phyloP scores from a whole-genome alignment of 2,797 vertebrate species.

The Sciurus vulgaris region DNA sequence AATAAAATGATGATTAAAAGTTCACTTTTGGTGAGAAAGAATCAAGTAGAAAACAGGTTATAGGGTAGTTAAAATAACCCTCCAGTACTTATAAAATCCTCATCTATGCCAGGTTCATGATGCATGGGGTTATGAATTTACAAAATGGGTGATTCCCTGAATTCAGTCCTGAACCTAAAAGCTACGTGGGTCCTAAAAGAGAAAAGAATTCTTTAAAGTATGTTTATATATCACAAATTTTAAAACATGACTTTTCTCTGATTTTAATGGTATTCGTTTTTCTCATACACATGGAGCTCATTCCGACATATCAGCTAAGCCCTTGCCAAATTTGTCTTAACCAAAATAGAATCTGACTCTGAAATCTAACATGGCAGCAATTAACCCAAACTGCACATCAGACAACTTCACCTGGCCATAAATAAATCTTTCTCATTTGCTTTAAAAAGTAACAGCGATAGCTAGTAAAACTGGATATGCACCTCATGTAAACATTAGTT shows the following conservation, averaged over 20 bases:
- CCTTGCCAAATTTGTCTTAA: neutral
- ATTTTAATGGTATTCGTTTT: neutral
- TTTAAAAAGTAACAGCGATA: constrained; percentile 61
- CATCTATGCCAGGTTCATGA: neutral
- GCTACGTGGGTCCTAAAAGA: constrained; percentile 10
- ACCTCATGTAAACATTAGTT: neutral
- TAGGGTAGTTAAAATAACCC: neutral
- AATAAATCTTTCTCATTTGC: constrained; percentile 66
- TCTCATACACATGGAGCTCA: neutral
- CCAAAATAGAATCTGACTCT: constrained; percentile 65
- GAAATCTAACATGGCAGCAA: constrained; percentile 45
- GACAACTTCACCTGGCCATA: constrained; percentile 47
- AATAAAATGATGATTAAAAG: neutral
- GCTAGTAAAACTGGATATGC: constrained; percentile 65
- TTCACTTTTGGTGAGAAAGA: neutral
- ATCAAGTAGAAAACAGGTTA: neutral
- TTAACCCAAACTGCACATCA: constrained; percentile 39
- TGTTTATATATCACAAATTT: neutral
- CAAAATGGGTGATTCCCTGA: neutral
- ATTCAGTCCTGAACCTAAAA: neutral
- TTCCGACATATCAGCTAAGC: neutral
- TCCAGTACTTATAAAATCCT: neutral
- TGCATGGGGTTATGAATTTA: neutral
- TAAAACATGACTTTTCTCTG: neutral
- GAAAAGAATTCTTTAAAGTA: neutral